phyloP scores from a whole-genome alignment of 2,113 vertebrate genomes.

The Sinocyclocheilus anshuiensis region DNA sequence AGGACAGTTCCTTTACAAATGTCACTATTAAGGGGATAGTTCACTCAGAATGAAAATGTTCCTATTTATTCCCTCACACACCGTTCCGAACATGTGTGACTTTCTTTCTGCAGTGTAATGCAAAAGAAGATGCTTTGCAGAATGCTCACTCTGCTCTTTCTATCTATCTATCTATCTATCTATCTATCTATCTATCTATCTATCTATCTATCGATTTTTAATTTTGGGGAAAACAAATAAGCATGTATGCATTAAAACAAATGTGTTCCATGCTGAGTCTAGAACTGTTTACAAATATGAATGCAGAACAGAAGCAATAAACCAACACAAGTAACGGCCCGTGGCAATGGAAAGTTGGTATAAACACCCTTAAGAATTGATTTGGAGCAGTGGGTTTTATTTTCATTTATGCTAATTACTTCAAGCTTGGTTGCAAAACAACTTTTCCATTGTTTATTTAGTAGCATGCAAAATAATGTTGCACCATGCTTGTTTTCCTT shows the following conservation, averaged over 20 bases:
- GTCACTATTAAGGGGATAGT: neutral
- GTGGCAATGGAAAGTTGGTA: conserved; percentile 44
- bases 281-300: conserved; percentile 27
- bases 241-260: neutral
- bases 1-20: neutral
- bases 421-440: conserved; percentile 23
- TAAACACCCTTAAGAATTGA: conserved; percentile 57
- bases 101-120: neutral
- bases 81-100: neutral
- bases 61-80: neutral
- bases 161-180: neutral
- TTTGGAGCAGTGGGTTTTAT: conserved; percentile 48
- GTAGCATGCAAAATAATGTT: conserved; percentile 6
- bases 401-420: conserved; percentile 55
- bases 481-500: neutral
- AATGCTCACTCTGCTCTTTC: neutral
- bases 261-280: conserved; percentile 18
- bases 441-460: conserved; percentile 31
- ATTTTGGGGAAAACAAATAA: neutral
- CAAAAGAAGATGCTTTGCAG: neutral
- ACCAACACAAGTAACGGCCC: conserved; percentile 41
- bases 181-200: too few relatives aligned
- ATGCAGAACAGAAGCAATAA: conserved; percentile 23
- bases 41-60: neutral
- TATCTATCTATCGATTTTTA: neutral